These are phyloP conservation scores for Osedax frankpressi DNA, from an alignment of 2,888 invertebrate genomes.

Conservation along the genomic window DNA sequence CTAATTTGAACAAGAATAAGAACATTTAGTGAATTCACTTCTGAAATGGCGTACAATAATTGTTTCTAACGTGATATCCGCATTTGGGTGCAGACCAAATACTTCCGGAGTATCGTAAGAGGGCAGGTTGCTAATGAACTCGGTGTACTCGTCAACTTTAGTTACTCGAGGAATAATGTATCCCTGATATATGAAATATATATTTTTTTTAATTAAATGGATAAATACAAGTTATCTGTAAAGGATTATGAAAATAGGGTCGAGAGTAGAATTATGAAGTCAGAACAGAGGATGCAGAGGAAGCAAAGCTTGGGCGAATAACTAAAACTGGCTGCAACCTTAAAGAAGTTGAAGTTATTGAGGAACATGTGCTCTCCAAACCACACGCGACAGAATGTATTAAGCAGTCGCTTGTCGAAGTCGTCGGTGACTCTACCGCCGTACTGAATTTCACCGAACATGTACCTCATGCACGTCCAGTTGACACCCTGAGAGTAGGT, in stretches of 20 bases:
- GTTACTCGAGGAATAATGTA: slow-evolving; percentile 43
- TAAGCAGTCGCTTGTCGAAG: slow-evolving; percentile 45
- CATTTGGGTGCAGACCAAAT: slow-evolving; percentile 46
- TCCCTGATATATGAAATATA: slow-evolving; percentile 28
- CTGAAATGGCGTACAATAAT: not conserved
- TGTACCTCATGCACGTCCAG: slow-evolving; percentile 46
- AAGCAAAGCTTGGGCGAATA: not conserved
- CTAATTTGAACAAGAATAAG: not conserved
- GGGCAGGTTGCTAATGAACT: slow-evolving; percentile 40
- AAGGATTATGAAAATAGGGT: not conserved
- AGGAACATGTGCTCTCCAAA: slow-evolving; percentile 46
- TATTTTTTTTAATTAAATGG: too few relatives aligned
- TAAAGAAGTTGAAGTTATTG: slow-evolving; percentile 41
- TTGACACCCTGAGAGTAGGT: slow-evolving; percentile 42
- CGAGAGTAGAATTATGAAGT: not conserved
- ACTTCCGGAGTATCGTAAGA: slow-evolving; percentile 44
- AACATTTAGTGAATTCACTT: not conserved
- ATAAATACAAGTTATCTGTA: too few relatives aligned
- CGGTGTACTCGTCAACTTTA: slow-evolving; percentile 40
- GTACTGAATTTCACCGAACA: slow-evolving; percentile 48
- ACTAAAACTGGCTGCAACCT: too few relatives aligned
- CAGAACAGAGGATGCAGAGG: not conserved
- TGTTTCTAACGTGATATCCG: slow-evolving; percentile 47
- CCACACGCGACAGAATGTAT: slow-evolving; percentile 46
- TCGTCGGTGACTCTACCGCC: slow-evolving; percentile 48